Evolutionary conservation across 2,113 vertebrate genomes (phyloP), one percentile per base, ranked within the genome.

Genomic region (Garra rufa): DNA sequence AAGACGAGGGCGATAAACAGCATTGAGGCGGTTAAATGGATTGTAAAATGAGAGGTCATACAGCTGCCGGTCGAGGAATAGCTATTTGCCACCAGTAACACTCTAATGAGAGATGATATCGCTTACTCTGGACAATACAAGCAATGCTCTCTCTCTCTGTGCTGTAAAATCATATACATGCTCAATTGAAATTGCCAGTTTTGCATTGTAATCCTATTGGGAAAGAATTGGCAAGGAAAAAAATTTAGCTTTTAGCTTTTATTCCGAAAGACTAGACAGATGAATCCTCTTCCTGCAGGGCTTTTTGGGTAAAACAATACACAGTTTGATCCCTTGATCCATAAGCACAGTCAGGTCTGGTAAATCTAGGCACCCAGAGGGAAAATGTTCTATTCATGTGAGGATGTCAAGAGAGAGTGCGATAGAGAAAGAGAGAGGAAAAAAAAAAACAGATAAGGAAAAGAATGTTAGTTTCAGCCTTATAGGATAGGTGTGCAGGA

Each of bases 311-410:
- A 70, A 81, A 81, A 70, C 79, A 81, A 81, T 70, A 69, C 46
- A 24, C 79, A 24, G 63, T 69, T 14, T 65, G 77, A 80, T 80
- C 57, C 79, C 63, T 70, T 81, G 79, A 81, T 81, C 79, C 46
- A 9, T 41, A 11, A 28, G 26, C 21, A 46, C 30, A 52, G 63
- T 70, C 14, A 17, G 63, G 38, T 81, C 61, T 70, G 65, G 17
- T 69, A 81, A 81, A 52, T 70, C 46, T 30, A 81, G 79, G 79
- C 65, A 81, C 79, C 59, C 79, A 11, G 65, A 81, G 79, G 79
- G 79, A 81, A 81, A 81, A 81, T 82, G 46, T 82, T 52, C 34
- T 55, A 82, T 81, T 81, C 78, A 81, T 81, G 79, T 81, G 46
- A 81, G 78, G 17, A 4, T 19, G 24, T 30, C 10, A 30, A 17